These are phyloP conservation scores for Oryzias javanicus DNA, from an alignment of 2,113 vertebrate genomes.

Conservation along the genomic window DNA sequence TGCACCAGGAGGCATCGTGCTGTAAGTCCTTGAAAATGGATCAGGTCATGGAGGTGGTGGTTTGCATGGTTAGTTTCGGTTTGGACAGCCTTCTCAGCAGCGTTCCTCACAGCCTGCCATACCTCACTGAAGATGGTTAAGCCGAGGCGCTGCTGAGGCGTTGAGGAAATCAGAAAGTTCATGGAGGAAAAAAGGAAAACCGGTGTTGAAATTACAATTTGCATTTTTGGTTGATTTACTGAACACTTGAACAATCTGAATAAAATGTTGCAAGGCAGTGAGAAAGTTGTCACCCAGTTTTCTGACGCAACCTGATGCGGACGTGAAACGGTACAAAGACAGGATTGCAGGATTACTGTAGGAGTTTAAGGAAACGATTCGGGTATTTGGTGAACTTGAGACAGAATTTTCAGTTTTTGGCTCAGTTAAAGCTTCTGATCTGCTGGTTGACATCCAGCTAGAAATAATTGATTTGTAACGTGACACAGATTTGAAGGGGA, in stretches of 20 bases:
- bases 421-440: no score
- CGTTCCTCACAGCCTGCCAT: no score
- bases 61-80: background rate
- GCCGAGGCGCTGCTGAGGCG: constrained; percentile 2
- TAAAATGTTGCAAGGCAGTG: constrained; percentile 19
- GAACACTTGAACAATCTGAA: constrained; percentile 21
- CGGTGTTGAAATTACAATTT: constrained; percentile 12
- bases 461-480: no score
- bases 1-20: no score
- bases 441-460: no score
- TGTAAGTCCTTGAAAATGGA: background rate
- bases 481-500: no score
- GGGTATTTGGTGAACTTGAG: no score
- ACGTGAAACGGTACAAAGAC: constrained; percentile 1
- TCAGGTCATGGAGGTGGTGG: background rate
- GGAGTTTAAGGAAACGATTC: background rate
- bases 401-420: no score
- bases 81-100: no score
- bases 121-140: background rate
- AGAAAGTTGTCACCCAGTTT: constrained; percentile 17
- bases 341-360: background rate
- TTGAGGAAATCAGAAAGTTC: constrained; percentile 26
- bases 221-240: constrained; percentile 27
- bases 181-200: constrained; percentile 14
- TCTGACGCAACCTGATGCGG: rapidly evolving